A percentile compares a stretch with the other conserved stretches of the same genome.
Conservation (phyloP, 2,888 invertebrate genomes). For the Thecophora atra region DNA sequence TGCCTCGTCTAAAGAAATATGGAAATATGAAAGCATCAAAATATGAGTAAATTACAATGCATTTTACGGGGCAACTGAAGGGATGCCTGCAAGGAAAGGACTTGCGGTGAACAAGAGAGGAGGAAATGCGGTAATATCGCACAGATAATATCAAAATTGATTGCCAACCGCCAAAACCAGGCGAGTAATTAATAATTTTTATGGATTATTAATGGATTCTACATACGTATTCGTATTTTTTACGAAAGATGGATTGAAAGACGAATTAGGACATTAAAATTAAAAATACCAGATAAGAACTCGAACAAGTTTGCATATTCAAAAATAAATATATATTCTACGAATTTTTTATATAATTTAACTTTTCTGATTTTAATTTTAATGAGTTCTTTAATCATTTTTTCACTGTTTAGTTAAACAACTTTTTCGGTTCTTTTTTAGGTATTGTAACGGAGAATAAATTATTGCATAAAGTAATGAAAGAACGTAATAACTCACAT, state of each 20-base stretch:
- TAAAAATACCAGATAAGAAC: neutral
- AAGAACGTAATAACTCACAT: too few species aligned
- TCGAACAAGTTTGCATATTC: too few species aligned
- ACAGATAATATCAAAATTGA: slow-evolving; percentile 42
- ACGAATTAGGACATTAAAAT: too few species aligned
- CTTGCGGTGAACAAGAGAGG: neutral
- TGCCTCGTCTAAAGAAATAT: slow-evolving; percentile 41
- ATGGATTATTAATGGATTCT: slow-evolving; percentile 58
- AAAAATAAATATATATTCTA: too few species aligned
- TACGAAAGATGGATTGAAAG: slow-evolving; percentile 1
- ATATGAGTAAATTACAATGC: slow-evolving; percentile 8
- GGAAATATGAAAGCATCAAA: slow-evolving; percentile 33
- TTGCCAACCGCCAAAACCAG: slow-evolving; percentile 53
- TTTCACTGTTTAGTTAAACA: too few species aligned
- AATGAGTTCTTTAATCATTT: too few species aligned
- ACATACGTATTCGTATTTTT: slow-evolving; percentile 34
- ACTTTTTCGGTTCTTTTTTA: neutral
- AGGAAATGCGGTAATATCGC: neutral
- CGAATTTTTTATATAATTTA: too few species aligned
- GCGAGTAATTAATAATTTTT: slow-evolving; percentile 59
- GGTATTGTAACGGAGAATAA: neutral
- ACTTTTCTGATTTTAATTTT: too few species aligned
- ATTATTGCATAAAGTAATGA: neutral
- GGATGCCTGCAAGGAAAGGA: neutral
- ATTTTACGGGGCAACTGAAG: neutral